Base-by-base conservation (phyloP, 2,888 invertebrate genomes). In the Calliscelio sp. region DNA sequence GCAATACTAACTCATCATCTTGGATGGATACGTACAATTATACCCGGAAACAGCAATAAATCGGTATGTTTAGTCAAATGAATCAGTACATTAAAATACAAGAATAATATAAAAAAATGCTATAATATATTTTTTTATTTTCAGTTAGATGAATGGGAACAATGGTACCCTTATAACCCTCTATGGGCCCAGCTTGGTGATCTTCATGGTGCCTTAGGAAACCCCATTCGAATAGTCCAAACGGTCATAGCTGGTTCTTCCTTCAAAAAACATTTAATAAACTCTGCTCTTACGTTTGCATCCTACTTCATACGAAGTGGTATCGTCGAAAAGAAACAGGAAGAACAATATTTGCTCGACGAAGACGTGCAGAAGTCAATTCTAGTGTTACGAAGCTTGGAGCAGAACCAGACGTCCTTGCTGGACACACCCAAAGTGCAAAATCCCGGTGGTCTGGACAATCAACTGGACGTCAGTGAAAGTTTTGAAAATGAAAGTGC, bases 181-280 rank as follows among this genome's bases (percentile, higher is more conserved):
- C 93, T 98, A 0, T 98, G 98, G 98, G 97, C 97, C 0, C 98
- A 98, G 90, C 94, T 98, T 84, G 95, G 96, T 35, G 98, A 98
- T 91, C 94, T 98, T 25, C 97, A 96, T 91, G 98, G 97, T n/a
- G 96, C 96, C 66, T 95, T 97, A 51, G 98, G 97, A 1, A 95
- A 95, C 92, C 97, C 97, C 0, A 94, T 96, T 0, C 95, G 96
- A 91, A 94, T 97, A 41, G 95, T 97, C 0, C 95, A 96, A 84
- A 98, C 98, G 4, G 95, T 98, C 68, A 95, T 98, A 86, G 95
- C 96, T 32, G 97, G 97, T 11, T 89, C 91, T 32, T 93, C 94
- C 7, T 94, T 95, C 66, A 95, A 96, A 90, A 93, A 94, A 2
- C 94, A 95, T 8, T 93, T 96, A 80, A 95, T 98, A 65, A 95